phyloP scores from a whole-genome alignment of 2,113 vertebrate species.

The Podarcis cretensis region DNA sequence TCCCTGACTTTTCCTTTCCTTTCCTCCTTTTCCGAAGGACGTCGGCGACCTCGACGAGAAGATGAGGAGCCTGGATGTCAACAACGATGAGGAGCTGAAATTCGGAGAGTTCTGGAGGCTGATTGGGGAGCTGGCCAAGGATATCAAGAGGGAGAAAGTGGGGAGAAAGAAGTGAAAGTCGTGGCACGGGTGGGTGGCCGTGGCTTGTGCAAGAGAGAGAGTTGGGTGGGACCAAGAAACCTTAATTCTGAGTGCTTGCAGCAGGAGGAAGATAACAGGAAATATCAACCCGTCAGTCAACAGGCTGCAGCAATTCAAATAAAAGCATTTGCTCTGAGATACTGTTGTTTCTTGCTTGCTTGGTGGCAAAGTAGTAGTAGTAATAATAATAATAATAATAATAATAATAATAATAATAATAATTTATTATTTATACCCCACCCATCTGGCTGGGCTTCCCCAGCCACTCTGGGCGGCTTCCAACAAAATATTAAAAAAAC shows the following conservation, averaged over 20 bases:
- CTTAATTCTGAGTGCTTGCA: background rate
- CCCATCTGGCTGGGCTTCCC: too few relatives aligned
- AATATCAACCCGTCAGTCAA: background rate
- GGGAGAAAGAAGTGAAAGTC: slow-evolving; percentile 34
- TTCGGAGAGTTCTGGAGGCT: slow-evolving; percentile 78
- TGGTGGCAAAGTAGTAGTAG: too few relatives aligned
- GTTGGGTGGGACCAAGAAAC: background rate
- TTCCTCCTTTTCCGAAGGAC: slow-evolving; percentile 49
- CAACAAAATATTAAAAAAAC: too few relatives aligned
- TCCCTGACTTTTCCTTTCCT: background rate
- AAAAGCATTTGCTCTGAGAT: background rate
- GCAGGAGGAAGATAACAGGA: background rate
- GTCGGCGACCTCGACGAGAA: slow-evolving; percentile 75
- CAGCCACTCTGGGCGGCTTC: too few relatives aligned
- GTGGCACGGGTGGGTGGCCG: background rate
- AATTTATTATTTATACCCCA: too few relatives aligned
- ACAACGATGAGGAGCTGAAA: slow-evolving; percentile 73
- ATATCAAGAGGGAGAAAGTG: slow-evolving; percentile 58
- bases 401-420: too few relatives aligned
- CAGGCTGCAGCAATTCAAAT: background rate
- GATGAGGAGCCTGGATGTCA: slow-evolving; percentile 76
- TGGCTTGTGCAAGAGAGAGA: too few relatives aligned
- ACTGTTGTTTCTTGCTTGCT: background rate
- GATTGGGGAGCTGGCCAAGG: slow-evolving; percentile 75
- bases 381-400: too few relatives aligned